A percentile compares a stretch with the other conserved stretches of the same genome.
Evolutionary conservation across 2,113 vertebrate species (phyloP).

Genomic region (Ovis canadensis): DNA sequence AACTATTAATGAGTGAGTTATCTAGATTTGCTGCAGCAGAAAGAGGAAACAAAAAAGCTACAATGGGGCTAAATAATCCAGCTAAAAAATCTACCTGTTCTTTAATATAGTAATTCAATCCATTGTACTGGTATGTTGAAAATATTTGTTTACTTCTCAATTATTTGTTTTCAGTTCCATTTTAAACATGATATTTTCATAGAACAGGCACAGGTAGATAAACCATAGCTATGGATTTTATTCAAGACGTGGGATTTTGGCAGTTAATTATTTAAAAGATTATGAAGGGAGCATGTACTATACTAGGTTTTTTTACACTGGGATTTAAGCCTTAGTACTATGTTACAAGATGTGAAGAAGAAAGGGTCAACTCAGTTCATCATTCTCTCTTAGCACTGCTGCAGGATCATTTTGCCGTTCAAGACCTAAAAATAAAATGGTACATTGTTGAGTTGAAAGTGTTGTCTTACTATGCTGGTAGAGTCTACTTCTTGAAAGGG

Average conservation of each 20-base stretch:
- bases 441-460: conserved; percentile 8
- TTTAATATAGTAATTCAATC: not conserved
- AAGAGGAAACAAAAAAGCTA: not conserved
- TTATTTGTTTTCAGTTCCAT: not conserved
- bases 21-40: not conserved
- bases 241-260: not conserved
- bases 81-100: not conserved
- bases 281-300: not conserved
- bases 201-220: not conserved
- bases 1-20: not conserved
- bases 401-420: conserved; percentile 21
- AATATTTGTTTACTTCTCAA: not conserved
- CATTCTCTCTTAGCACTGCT: not conserved
- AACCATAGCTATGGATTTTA: not conserved
- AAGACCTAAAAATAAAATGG: conserved; percentile 30
- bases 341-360: not conserved
- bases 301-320: not conserved
- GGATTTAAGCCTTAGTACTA: not conserved
- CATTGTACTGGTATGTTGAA: not conserved
- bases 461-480: not conserved
- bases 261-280: not conserved
- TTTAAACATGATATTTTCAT: not conserved
- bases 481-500: not conserved
- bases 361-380: conserved; percentile 55
- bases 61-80: not conserved